Evolutionary conservation across 2,888 invertebrate genomes (phyloP).

Genomic region (Boloria selene): DNA sequence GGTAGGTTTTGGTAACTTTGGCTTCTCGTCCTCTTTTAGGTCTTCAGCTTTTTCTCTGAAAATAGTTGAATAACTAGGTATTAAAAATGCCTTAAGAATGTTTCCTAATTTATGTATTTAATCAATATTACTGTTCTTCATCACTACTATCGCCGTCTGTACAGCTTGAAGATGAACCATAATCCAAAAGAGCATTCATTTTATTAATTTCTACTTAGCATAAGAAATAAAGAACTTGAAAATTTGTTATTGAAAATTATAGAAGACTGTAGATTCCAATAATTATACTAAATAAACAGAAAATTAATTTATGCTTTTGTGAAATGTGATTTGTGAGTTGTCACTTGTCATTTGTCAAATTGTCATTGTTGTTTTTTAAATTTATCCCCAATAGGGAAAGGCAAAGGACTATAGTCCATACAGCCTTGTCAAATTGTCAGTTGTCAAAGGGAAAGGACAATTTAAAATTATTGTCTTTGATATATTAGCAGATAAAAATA

Average conservation of each 20-base stretch:
- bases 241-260: not conserved
- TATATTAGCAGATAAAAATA: not conserved
- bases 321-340: not conserved
- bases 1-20: conserved; percentile 84
- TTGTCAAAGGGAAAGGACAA: no score
- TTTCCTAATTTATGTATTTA: not conserved
- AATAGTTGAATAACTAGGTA: not conserved
- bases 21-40: conserved; percentile 50
- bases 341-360: conserved; percentile 1
- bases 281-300: not conserved
- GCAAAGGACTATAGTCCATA: no score
- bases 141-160: conserved; percentile 75
- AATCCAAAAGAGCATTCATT: conserved; percentile 87
- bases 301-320: not conserved
- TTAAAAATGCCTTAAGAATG: not conserved
- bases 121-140: conserved; percentile 60
- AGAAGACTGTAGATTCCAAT: not conserved
- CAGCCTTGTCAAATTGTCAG: no score
- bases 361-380: no score
- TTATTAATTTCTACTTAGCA: not conserved
- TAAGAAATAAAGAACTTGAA: not conserved
- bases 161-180: conserved; percentile 79
- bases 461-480: no score
- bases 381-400: no score
- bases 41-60: conserved; percentile 29